Base-by-base conservation (phyloP, 2,113 vertebrate genomes). In the Steatornis caripensis region DNA sequence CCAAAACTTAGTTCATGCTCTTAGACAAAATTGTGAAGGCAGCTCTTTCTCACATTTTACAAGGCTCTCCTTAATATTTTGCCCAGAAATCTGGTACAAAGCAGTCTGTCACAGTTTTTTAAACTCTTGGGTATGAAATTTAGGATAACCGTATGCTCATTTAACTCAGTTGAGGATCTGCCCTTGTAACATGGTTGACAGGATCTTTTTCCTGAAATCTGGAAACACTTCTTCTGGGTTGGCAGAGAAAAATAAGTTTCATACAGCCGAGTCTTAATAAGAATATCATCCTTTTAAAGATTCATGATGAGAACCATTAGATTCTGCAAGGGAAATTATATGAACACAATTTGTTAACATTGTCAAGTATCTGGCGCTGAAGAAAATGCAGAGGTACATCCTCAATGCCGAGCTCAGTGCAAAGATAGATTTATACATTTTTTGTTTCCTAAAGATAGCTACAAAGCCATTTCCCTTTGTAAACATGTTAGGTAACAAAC, bases 161-260 rank as follows among this genome's bases (percentile, higher is more conserved):
- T 83, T 88, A 87, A 92, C 26, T 83, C 29, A 37, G 36, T 27
- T 81, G 79, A 96, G 43, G 21, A n/a, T 70, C 71, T 93, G 70
- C 37, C 64, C 51, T 60, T 49, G 69, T 85, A 95, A 92, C 23
- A 76, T 5, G 88, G 15, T 10, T 46, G 66, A 89, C 62, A 92
- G 46, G 3, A 76, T 90, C 37, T 66, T 34, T 84, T 84, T 68
- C 37, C 77, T 83, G 64, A 89, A 94, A 94, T 30, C 32, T 80
- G 77, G 45, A 80, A 84, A 49, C 23, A 11, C 17, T 87, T 90
- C 24, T 80, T 85, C 55, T 65, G 71, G 18, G 5, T 41, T 93
- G 92, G 75, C 78, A 95, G 71, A 92, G 94, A 96, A 96, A 96
- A 90, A 87, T 83, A 93, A 88, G 87, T 66, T 92, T 88, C 82